A percentile compares a stretch with the other conserved stretches of the same genome.
Evolutionary conservation across 1,140 invertebrate genomes (phyloP).

Genomic region (Calliopsis andreniformis): DNA sequence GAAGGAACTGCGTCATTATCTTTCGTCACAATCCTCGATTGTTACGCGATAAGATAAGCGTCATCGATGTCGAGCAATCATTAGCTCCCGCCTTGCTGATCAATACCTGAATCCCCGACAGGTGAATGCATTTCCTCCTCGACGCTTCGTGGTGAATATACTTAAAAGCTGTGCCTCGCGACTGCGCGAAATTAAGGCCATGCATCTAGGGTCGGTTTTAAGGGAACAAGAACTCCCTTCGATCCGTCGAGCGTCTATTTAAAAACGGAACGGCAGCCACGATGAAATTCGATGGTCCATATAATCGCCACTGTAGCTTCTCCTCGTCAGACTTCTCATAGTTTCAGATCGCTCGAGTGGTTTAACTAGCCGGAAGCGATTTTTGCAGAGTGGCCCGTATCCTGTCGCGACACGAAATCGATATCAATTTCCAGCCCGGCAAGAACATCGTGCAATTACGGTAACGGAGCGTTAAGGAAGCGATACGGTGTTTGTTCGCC

Average conservation of each 20-base stretch:
- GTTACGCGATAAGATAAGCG: slow-evolving; percentile 56
- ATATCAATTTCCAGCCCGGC: neutral
- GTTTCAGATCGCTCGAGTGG: neutral
- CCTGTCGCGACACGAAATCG: too few relatives aligned
- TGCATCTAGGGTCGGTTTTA: too few relatives aligned
- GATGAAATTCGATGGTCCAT: neutral
- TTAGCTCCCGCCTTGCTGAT: slow-evolving; percentile 19
- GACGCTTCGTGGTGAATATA: neutral
- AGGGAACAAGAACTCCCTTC: neutral
- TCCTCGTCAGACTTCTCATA: neutral
- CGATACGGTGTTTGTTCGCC: neutral
- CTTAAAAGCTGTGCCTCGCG: neutral
- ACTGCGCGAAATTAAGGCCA: neutral
- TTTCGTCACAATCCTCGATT: slow-evolving; percentile 24
- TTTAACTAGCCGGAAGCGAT: neutral
- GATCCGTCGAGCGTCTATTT: neutral
- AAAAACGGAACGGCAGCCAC: neutral
- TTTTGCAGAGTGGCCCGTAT: neutral
- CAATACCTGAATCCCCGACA: slow-evolving; percentile 35
- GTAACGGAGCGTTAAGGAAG: neutral
- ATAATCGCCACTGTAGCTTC: neutral
- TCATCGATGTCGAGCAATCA: slow-evolving; percentile 40
- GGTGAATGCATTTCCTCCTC: neutral
- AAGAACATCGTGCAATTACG: neutral
- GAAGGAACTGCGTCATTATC: slow-evolving; percentile 46